Conservation (phyloP, 2,888 invertebrate genomes). For the Rhorus exstirpatorius region DNA sequence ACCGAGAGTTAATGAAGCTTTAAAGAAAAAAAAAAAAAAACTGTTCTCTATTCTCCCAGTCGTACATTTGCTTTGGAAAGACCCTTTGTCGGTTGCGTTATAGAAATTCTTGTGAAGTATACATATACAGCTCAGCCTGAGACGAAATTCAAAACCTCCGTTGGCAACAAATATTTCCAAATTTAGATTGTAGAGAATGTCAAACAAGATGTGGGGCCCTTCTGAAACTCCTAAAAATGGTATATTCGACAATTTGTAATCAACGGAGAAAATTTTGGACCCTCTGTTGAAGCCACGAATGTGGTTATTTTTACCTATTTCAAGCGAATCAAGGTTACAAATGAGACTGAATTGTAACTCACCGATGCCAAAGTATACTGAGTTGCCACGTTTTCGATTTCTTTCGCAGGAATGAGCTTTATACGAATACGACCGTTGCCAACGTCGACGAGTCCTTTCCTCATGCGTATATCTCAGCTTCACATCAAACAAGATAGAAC, state of each 20-base stretch:
- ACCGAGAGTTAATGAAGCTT: constrained; percentile 4
- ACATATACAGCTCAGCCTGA: too few relatives aligned
- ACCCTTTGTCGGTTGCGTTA: neutral
- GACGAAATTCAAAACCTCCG: too few relatives aligned
- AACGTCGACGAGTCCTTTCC: constrained; percentile 1
- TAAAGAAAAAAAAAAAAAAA: neutral
- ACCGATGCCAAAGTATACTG: neutral
- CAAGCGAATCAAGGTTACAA: too few relatives aligned
- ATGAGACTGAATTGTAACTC: too few relatives aligned
- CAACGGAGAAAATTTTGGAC: too few relatives aligned
- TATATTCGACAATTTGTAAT: too few relatives aligned
- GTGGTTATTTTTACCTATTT: too few relatives aligned
- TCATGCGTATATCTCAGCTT: neutral
- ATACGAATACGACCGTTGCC: constrained; percentile 1
- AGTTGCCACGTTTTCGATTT: constrained; percentile 32
- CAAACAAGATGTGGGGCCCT: too few relatives aligned
- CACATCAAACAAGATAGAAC: neutral
- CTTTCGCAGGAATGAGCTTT: constrained; percentile 43
- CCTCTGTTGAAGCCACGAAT: too few relatives aligned
- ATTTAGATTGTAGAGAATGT: too few relatives aligned
- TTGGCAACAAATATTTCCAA: too few relatives aligned
- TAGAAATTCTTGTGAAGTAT: constrained; percentile 3
- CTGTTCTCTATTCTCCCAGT: neutral
- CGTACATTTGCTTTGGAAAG: neutral
- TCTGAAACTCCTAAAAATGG: too few relatives aligned